These are phyloP conservation scores for Diadumene lineata DNA, from an alignment of 92 coral and sea anemone genomes.

Conservation along the genomic window DNA sequence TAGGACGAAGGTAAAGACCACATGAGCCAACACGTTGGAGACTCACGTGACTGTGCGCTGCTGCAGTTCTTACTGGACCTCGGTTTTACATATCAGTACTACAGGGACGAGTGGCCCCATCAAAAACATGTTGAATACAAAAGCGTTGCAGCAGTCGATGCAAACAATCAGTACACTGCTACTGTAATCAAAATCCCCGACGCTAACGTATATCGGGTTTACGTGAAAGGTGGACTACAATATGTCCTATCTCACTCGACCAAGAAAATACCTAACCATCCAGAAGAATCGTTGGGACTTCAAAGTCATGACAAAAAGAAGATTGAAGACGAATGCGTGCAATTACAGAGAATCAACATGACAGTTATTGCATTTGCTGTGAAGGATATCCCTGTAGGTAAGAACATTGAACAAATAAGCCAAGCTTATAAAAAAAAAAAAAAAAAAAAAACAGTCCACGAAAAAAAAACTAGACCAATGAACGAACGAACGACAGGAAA, in stretches of 20 bases:
- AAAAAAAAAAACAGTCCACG: too few species aligned
- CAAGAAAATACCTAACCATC: slow-evolving; percentile 23
- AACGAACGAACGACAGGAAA: too few species aligned
- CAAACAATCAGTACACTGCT: slow-evolving; percentile 55
- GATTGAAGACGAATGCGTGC: slow-evolving; percentile 3
- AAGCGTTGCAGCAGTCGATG: slow-evolving; percentile 43
- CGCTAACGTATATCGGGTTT: slow-evolving; percentile 51
- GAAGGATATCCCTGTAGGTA: slow-evolving; percentile 27
- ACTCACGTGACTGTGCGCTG: slow-evolving; percentile 86
- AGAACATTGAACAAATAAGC: neutral
- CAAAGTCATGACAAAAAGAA: slow-evolving; percentile 11
- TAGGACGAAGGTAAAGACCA: slow-evolving; percentile 72
- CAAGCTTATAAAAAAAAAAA: neutral
- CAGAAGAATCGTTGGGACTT: slow-evolving; percentile 4
- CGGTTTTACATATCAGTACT: slow-evolving; percentile 74
- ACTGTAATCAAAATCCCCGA: slow-evolving; percentile 62
- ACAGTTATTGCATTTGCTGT: slow-evolving; percentile 41
- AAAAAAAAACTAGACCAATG: too few species aligned
- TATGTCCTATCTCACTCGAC: slow-evolving; percentile 37
- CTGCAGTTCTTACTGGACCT: slow-evolving; percentile 78
- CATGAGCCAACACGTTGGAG: slow-evolving; percentile 77
- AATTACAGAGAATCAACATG: slow-evolving; percentile 38
- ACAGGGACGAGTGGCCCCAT: slow-evolving; percentile 87
- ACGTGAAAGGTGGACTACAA: slow-evolving; percentile 59
- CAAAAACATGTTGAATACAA: slow-evolving; percentile 63